phyloP scores from a whole-genome alignment of 2,113 vertebrate genomes.

The Struthidea cinerea region DNA sequence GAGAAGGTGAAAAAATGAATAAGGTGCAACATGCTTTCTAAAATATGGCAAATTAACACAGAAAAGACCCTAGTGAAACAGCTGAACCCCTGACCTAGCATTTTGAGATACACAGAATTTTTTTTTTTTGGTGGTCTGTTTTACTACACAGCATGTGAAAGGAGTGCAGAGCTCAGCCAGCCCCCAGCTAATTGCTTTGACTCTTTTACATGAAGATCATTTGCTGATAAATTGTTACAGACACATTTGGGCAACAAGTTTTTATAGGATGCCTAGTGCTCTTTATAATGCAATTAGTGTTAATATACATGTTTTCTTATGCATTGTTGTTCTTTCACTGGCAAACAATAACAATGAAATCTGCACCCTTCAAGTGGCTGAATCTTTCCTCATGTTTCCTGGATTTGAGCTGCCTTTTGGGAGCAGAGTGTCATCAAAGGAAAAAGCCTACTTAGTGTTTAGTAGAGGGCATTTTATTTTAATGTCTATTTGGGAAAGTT shows the following conservation, averaged over 20 bases:
- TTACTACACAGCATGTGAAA: background rate
- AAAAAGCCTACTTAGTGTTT: background rate
- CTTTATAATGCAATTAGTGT: slow-evolving; percentile 13
- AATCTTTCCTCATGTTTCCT: background rate
- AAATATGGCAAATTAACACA: background rate
- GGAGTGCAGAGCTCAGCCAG: background rate
- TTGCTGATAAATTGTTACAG: slow-evolving; percentile 39
- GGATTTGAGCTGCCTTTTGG: background rate
- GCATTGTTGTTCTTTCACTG: background rate
- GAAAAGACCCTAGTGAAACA: background rate
- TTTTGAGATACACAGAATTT: background rate
- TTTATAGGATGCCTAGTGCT: slow-evolving; percentile 12
- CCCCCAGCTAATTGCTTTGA: slow-evolving; percentile 8
- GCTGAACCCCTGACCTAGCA: background rate
- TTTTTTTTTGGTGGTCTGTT: background rate
- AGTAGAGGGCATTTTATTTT: background rate
- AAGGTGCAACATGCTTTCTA: background rate
- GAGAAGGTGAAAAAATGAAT: background rate
- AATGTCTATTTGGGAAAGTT: background rate
- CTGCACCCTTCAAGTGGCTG: background rate
- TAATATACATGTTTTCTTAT: background rate
- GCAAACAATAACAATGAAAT: background rate
- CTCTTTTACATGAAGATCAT: slow-evolving; percentile 21
- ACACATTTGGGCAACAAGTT: slow-evolving; percentile 9
- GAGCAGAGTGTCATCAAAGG: background rate